phyloP scores from a whole-genome alignment of 2,888 invertebrate species.

The Kryphioiulus occultus region DNA sequence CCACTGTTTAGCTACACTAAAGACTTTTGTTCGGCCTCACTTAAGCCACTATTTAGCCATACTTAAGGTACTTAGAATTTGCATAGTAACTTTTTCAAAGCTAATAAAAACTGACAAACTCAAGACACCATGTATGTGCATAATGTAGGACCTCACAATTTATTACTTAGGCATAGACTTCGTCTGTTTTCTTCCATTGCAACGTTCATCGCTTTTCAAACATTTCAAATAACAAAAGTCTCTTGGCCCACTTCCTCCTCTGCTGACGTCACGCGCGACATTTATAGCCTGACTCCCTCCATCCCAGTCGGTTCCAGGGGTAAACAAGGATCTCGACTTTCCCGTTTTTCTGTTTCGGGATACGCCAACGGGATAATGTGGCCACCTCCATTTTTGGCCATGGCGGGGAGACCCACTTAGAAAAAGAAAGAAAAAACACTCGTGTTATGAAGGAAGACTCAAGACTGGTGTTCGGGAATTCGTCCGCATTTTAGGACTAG shows the following conservation, averaged over 20 bases:
- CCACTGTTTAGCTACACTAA: too few species aligned
- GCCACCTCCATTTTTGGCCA: neutral
- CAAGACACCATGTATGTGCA: too few species aligned
- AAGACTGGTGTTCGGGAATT: neutral
- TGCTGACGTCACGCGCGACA: neutral
- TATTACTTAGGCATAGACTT: neutral
- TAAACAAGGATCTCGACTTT: slow-evolving; percentile 18
- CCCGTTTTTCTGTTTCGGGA: slow-evolving; percentile 2
- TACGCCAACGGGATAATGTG: neutral
- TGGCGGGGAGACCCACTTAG: neutral
- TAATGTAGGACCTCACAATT: too few species aligned
- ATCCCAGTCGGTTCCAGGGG: neutral
- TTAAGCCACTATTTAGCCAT: too few species aligned
- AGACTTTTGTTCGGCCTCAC: too few species aligned
- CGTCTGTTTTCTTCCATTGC: neutral
- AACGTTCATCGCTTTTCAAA: neutral
- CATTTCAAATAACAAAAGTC: neutral
- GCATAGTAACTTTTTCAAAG: too few species aligned
- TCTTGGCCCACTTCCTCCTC: neutral
- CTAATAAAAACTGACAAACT: too few species aligned
- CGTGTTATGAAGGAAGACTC: neutral
- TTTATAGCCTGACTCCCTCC: neutral
- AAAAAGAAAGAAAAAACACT: neutral
- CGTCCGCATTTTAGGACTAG: neutral
- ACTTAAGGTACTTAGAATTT: too few species aligned